Conservation (phyloP, 2,888 invertebrate genomes). For the Sarcophaga caerulescens region DNA sequence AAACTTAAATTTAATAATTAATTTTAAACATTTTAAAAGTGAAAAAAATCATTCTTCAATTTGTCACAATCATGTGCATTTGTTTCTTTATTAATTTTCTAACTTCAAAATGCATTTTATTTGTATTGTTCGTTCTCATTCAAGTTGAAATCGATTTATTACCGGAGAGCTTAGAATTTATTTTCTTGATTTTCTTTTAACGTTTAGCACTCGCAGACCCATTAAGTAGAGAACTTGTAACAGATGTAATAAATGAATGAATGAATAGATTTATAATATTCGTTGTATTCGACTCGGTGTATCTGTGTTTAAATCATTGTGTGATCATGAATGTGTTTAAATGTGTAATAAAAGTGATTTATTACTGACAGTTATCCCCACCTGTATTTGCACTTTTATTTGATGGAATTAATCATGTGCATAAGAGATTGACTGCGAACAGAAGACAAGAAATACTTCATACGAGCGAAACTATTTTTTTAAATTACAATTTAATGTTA, state of each 20-base stretch:
- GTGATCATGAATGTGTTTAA: constrained; percentile 2
- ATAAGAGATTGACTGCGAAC: not conserved
- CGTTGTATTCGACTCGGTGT: not conserved
- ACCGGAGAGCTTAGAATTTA: not conserved
- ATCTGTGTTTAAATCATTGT: not conserved
- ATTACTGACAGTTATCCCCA: constrained; percentile 48
- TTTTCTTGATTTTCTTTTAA: not conserved
- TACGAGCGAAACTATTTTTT: constrained; percentile 27
- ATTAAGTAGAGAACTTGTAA: constrained; percentile 26
- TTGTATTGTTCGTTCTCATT: not conserved
- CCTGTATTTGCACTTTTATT: constrained; percentile 33
- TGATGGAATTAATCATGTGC: constrained; percentile 32
- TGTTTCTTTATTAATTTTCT: constrained; percentile 1
- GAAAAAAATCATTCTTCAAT: not conserved
- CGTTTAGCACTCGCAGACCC: constrained; percentile 24
- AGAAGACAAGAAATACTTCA: not conserved
- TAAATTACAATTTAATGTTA: constrained; percentile 15
- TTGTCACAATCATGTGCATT: not conserved
- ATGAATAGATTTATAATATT: too few species aligned
- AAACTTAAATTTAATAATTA: not conserved
- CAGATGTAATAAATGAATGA: constrained; percentile 16
- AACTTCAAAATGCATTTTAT: not conserved
- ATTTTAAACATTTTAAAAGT: not conserved
- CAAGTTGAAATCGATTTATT: constrained; percentile 37
- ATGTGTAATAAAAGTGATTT: constrained; percentile 48